Evolutionary conservation across 2,888 invertebrate species (phyloP).

Genomic region (Drosophila lacicola): DNA sequence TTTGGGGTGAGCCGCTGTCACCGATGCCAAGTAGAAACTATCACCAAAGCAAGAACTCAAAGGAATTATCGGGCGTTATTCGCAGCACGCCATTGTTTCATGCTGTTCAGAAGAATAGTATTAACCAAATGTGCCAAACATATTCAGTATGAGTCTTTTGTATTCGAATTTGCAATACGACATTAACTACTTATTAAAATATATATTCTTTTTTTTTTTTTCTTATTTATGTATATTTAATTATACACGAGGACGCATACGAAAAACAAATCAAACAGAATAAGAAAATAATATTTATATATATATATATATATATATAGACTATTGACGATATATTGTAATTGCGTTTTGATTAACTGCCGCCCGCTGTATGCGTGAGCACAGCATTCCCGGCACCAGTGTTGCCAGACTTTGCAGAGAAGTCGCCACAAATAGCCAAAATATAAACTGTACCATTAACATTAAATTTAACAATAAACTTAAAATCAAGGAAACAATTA

Average conservation of each 20-base stretch:
- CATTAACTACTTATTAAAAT: constrained; percentile 57
- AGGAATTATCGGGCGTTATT: constrained; percentile 81
- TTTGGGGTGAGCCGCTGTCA: constrained; percentile 84
- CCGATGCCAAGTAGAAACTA: constrained; percentile 84
- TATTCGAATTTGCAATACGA: constrained; percentile 60
- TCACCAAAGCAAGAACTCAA: constrained; percentile 84
- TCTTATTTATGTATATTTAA: constrained; percentile 52
- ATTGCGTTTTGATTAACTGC: background rate
- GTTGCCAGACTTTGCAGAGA: too few species aligned
- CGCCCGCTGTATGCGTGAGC: background rate
- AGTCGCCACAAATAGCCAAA: too few species aligned
- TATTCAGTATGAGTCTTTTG: constrained; percentile 81
- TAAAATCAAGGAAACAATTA: too few species aligned
- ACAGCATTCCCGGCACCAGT: background rate
- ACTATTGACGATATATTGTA: constrained; percentile 25
- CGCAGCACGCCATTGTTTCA: constrained; percentile 84
- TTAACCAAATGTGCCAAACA: constrained; percentile 83
- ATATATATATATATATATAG: constrained; percentile 6
- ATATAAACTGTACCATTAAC: too few species aligned
- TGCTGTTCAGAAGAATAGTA: constrained; percentile 80
- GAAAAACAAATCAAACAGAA: constrained; percentile 27
- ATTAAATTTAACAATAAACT: too few species aligned
- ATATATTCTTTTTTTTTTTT: constrained; percentile 14
- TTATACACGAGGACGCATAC: constrained; percentile 36
- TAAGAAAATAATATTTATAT: constrained; percentile 31